Conservation (phyloP, 2,888 invertebrate species). For the Saturnia pavonia region DNA sequence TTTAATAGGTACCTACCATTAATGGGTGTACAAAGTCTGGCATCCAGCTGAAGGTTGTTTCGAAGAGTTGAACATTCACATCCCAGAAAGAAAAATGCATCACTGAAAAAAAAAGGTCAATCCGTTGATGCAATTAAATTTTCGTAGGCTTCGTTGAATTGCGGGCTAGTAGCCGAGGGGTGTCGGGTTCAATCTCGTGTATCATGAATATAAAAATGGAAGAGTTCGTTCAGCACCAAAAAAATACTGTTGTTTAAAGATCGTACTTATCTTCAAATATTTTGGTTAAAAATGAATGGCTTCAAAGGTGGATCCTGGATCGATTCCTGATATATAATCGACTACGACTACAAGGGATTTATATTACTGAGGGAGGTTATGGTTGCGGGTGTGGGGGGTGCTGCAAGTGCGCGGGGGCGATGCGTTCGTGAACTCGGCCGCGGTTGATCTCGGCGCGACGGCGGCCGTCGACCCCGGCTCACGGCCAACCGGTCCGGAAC, state of each 20-base stretch:
- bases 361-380: background rate
- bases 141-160: no score
- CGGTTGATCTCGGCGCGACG: constrained; percentile 1
- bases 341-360: background rate
- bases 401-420: background rate
- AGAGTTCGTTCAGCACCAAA: background rate
- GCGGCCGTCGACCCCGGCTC: constrained; percentile 14
- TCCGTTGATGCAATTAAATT: no score
- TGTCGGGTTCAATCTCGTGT: background rate
- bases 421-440: constrained; percentile 7
- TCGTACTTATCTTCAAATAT: no score
- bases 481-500: constrained; percentile 18
- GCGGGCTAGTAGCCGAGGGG: background rate
- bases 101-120: no score
- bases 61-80: no score
- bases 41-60: no score
- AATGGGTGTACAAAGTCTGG: no score
- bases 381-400: background rate
- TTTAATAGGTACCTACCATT: no score
- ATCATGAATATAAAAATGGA: background rate
- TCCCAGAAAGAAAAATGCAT: no score
- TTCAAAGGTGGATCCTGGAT: background rate
- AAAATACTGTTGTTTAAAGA: background rate
- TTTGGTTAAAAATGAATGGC: no score
- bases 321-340: background rate